Percentiles rank a stretch among this genome's conserved stretches.
Evolutionary conservation across 2,888 invertebrate genomes (phyloP).

Genomic region (Drosophila demipolita): DNA sequence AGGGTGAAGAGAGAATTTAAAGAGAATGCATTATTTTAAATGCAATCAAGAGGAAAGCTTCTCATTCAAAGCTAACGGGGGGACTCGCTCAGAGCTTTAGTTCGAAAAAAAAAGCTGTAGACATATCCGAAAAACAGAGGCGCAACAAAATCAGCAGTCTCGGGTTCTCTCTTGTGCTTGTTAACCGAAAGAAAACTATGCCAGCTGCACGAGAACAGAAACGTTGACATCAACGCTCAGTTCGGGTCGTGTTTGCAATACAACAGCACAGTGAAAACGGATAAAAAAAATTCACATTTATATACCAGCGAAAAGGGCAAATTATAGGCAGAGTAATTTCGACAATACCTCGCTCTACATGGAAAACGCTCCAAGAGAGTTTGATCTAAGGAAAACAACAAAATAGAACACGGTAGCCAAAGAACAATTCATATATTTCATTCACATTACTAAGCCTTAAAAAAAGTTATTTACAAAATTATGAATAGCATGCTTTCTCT

Average conservation of each 20-base stretch:
- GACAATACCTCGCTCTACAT: constrained; percentile 28
- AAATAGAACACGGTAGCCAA: constrained; percentile 15
- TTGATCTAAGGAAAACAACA: constrained; percentile 15
- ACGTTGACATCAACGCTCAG: constrained; percentile 82
- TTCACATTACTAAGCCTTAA: constrained; percentile 9
- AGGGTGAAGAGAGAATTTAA: not conserved
- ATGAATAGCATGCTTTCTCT: constrained; percentile 6
- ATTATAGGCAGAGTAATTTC: constrained; percentile 61
- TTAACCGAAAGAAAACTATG: constrained; percentile 63
- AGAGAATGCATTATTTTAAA: constrained; percentile 43
- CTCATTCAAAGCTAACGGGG: constrained; percentile 48
- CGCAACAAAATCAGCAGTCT: constrained; percentile 49
- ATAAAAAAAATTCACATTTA: constrained; percentile 41
- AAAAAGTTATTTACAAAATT: constrained; percentile 37
- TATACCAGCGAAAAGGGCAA: constrained; percentile 27
- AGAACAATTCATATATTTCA: constrained; percentile 18
- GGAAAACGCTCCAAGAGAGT: constrained; percentile 15
- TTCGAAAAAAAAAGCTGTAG: constrained; percentile 58
- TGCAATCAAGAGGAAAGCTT: constrained; percentile 55
- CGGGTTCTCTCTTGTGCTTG: constrained; percentile 22
- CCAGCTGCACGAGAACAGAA: constrained; percentile 77
- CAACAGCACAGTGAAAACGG: constrained; percentile 81
- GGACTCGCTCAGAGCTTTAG: constrained; percentile 56
- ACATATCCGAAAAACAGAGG: constrained; percentile 63
- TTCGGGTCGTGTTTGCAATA: constrained; percentile 85